Evolutionary conservation across 92 coral and sea anemone species (phyloP), one percentile per base, ranked within the genome.

Genomic region (Epizoanthus scotinus): DNA sequence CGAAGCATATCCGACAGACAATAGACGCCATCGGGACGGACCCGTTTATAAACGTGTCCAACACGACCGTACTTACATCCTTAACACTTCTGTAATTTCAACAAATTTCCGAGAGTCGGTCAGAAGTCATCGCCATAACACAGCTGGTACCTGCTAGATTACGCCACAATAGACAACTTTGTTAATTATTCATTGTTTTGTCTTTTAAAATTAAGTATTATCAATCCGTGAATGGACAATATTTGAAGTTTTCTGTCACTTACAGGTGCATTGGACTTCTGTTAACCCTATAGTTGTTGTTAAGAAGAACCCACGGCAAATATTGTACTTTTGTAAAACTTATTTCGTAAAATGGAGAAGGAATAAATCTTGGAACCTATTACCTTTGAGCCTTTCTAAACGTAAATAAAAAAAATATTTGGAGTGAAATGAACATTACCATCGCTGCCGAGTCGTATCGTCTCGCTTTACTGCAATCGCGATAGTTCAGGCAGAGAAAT

Each of bases 71-170:
- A 7, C 17, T 58, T 74, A 57, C 54, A 74, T 38, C 38, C 58
- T 58, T 59, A 7, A 38, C 36, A 34, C 7, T 20, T 36, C 17
- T 20, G 73, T 38, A 68, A 40, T 13, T 40, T 59, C 67, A 57
- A 75, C 34, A 53, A 21, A 54, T 75, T 54, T 40, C 52, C 13
- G 49, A 58, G 34, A 18, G 6, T 67, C 14, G 21, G 20, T 34
- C 47, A 49, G 20, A 10, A 34, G 44, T 26, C 55, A 3, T 14
- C 63, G 22, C 25, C 44, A 50, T 63, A 8, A 0, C 14, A 29
- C 5, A 60, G 19, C 81, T 7, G 81, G 81, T 75, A 75, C 81
- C 81, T 21, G 81, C 21, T 20, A 20, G 26, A 75, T 75, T 66
- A 75, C 81, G 69, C 49, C 56, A 75, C 55, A 22, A 10, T 75